These are phyloP conservation scores for Salmo trutta DNA, from an alignment of 2,797 vertebrate species.

Conservation along the genomic window DNA sequence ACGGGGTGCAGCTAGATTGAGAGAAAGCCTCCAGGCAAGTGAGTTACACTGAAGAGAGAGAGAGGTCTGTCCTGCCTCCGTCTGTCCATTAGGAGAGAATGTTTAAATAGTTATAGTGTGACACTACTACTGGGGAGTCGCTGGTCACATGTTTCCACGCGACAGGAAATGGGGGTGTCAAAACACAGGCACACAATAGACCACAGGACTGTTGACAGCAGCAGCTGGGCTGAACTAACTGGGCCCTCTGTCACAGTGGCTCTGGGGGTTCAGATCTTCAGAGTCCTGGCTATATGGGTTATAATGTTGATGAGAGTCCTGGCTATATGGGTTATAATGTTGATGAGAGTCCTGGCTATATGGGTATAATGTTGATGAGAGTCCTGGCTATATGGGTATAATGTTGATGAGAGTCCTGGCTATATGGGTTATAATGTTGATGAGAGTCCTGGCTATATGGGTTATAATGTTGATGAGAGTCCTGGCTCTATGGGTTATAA, in stretches of 20 bases:
- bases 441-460: not conserved
- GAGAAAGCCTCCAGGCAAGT: not conserved
- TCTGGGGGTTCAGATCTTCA: no score
- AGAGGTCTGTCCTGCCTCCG: not conserved
- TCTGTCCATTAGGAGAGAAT: conserved; percentile 1
- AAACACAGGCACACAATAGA: not conserved
- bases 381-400: not conserved
- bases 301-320: not conserved
- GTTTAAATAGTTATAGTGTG: not conserved
- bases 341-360: not conserved
- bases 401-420: no score
- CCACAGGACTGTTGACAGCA: not conserved
- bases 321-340: not conserved
- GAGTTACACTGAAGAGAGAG: not conserved
- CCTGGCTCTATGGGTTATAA: not conserved
- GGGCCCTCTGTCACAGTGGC: not conserved
- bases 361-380: not conserved
- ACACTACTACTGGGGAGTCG: not conserved
- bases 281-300: not conserved
- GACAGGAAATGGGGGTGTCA: not conserved
- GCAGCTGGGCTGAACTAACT: not conserved
- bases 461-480: not conserved
- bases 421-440: not conserved
- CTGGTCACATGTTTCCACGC: not conserved
- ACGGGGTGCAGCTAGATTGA: not conserved